phyloP scores from a whole-genome alignment of 2,797 vertebrate genomes.

The Ambastaia sidthimunki region DNA sequence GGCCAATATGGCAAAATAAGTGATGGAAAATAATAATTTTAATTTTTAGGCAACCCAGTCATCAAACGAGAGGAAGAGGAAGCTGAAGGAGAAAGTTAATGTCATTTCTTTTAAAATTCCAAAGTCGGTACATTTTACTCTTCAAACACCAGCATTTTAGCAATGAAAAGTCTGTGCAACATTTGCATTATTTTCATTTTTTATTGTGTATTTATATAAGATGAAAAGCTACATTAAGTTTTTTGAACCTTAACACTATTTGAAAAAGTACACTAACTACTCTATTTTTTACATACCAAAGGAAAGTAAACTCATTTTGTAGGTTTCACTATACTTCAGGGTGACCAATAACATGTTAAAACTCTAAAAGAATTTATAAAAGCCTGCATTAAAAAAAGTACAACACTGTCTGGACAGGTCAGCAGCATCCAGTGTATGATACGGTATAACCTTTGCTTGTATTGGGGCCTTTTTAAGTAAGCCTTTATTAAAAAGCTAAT shows the following conservation, averaged over 20 bases:
- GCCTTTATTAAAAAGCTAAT: not conserved
- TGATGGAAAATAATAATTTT: not conserved
- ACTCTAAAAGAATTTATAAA: too few relatives aligned
- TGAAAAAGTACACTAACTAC: conserved; percentile 24
- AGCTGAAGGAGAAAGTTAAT: conserved; percentile 80
- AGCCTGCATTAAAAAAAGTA: too few relatives aligned
- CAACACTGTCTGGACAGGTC: too few relatives aligned
- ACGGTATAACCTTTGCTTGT: too few relatives aligned
- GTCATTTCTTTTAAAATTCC: conserved; percentile 42
- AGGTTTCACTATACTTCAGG: not conserved
- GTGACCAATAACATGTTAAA: too few relatives aligned
- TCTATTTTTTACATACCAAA: too few relatives aligned
- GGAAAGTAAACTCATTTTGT: not conserved
- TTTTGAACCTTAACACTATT: conserved; percentile 15
- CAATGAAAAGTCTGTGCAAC: conserved; percentile 52
- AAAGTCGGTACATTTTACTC: conserved; percentile 48
- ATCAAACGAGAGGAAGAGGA: conserved; percentile 89
- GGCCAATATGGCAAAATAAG: too few relatives aligned
- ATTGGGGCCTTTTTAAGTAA: not conserved
- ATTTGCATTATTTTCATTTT: conserved; percentile 45
- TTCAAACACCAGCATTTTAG: conserved; percentile 59
- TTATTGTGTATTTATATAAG: conserved; percentile 51
- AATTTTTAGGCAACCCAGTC: conserved; percentile 84
- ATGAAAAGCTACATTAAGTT: conserved; percentile 3
- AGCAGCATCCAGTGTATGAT: too few relatives aligned